Percentiles rank a stretch among this genome's conserved stretches.
These are phyloP conservation scores for Halichondria panicea DNA, from an alignment of 37 sponge, comb jelly and placozoan genomes.

Conservation along the genomic window DNA sequence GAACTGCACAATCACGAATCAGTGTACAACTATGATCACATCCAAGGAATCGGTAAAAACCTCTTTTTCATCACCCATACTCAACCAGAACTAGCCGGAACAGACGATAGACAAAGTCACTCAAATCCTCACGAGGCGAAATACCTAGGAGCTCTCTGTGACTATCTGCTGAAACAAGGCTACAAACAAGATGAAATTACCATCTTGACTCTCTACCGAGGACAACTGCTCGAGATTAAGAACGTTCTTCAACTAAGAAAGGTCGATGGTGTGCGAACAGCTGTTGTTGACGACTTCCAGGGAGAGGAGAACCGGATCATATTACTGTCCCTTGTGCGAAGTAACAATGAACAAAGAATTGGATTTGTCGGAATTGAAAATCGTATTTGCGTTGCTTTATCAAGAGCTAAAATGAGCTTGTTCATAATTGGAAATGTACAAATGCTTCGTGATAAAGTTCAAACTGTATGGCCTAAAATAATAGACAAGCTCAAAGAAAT, in stretches of 20 bases:
- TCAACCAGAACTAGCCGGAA: constrained; percentile 39
- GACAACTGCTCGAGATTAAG: constrained; percentile 78
- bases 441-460: constrained; percentile 44
- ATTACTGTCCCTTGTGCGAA: constrained; percentile 82
- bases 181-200: constrained; percentile 70
- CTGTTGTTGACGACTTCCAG: constrained; percentile 93
- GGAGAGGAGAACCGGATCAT: constrained; percentile 94
- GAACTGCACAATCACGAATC: constrained; percentile 24
- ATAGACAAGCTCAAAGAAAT: constrained; percentile 40
- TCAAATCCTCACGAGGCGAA: constrained; percentile 78
- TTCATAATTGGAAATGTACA: constrained; percentile 88
- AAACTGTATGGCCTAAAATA: constrained; percentile 69
- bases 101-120: constrained; percentile 45
- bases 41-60: constrained; percentile 63
- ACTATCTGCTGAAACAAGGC: constrained; percentile 79
- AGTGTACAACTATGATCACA: constrained; percentile 44
- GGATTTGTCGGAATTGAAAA: constrained; percentile 83
- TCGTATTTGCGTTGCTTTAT: constrained; percentile 88
- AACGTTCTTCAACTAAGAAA: constrained; percentile 36
- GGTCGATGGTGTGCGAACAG: constrained; percentile 72
- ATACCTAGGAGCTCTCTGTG: constrained; percentile 60
- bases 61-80: constrained; percentile 73
- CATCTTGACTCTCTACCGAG: constrained; percentile 86
- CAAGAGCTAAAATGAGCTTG: constrained; percentile 84
- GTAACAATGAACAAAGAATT: constrained; percentile 69